Conservation (phyloP, 1,140 invertebrate species). For the Melanaphis sacchari region DNA sequence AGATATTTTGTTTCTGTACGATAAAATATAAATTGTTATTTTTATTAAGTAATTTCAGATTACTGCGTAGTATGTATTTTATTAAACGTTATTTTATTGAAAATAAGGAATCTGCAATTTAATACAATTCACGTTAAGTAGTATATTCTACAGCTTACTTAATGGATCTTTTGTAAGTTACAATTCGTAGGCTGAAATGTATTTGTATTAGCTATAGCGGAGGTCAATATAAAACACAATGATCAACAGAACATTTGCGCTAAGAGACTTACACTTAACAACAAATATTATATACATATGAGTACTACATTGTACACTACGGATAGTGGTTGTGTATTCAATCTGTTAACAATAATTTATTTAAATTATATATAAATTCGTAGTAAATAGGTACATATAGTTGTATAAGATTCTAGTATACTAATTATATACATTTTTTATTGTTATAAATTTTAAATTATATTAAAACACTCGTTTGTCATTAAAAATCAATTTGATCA, state of each 20-base stretch:
- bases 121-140: background rate
- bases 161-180: background rate
- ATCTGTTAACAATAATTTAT: background rate
- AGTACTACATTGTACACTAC: background rate
- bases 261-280: background rate
- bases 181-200: background rate
- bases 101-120: background rate
- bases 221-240: background rate
- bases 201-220: background rate
- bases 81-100: background rate
- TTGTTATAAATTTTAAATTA: no score
- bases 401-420: no score
- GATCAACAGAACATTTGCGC: background rate
- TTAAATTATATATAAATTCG: background rate
- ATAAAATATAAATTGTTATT: background rate
- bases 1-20: background rate
- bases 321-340: background rate
- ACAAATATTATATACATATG: background rate
- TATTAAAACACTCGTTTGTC: background rate
- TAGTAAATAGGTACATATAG: background rate
- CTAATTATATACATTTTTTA: no score
- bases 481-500: background rate
- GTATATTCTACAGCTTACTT: background rate
- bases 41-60: background rate
- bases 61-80: background rate